These are phyloP conservation scores for Drosophila carrolli DNA, from an alignment of 1,140 invertebrate genomes.

Conservation along the genomic window DNA sequence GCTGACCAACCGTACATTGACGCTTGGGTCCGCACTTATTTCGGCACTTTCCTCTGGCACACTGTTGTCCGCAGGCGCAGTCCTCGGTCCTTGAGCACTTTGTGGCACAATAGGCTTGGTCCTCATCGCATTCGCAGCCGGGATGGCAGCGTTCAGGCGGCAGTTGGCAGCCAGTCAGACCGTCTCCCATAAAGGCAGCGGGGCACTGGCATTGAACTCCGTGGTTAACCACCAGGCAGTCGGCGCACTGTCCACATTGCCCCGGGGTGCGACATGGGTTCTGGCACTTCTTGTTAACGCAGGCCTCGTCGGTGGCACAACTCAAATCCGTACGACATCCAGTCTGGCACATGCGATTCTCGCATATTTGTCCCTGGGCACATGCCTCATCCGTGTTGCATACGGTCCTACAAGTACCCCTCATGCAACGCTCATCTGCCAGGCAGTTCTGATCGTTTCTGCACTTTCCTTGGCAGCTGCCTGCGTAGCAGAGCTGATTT, in stretches of 20 bases:
- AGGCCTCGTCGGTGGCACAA: slow-evolving; percentile 90
- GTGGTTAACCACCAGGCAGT: slow-evolving; percentile 93
- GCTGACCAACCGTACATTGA: slow-evolving; percentile 84
- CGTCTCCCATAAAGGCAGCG: slow-evolving; percentile 91
- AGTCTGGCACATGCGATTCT: slow-evolving; percentile 92
- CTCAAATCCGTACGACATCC: slow-evolving; percentile 93
- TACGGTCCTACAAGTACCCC: slow-evolving; percentile 91
- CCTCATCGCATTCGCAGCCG: slow-evolving; percentile 90
- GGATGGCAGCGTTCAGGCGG: slow-evolving; percentile 88
- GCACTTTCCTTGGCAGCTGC: slow-evolving; percentile 90
- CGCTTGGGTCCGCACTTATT: slow-evolving; percentile 80
- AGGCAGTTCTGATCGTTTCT: slow-evolving; percentile 92
- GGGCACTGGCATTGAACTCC: slow-evolving; percentile 93
- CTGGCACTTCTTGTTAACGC: slow-evolving; percentile 93
- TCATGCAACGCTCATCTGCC: slow-evolving; percentile 92
- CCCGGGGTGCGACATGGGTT: slow-evolving; percentile 90
- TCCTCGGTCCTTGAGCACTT: slow-evolving; percentile 88
- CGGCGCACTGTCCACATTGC: slow-evolving; percentile 93
- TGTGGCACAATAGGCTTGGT: slow-evolving; percentile 89
- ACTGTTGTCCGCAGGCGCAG: slow-evolving; percentile 90
- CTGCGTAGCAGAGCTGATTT: slow-evolving; percentile 90
- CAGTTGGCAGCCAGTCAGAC: slow-evolving; percentile 89
- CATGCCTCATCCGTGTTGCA: slow-evolving; percentile 94
- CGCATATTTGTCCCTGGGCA: slow-evolving; percentile 92
- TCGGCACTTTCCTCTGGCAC: slow-evolving; percentile 85